These are phyloP conservation scores for Ornithoptera priamus DNA, from an alignment of 2,888 invertebrate genomes.

Conservation along the genomic window DNA sequence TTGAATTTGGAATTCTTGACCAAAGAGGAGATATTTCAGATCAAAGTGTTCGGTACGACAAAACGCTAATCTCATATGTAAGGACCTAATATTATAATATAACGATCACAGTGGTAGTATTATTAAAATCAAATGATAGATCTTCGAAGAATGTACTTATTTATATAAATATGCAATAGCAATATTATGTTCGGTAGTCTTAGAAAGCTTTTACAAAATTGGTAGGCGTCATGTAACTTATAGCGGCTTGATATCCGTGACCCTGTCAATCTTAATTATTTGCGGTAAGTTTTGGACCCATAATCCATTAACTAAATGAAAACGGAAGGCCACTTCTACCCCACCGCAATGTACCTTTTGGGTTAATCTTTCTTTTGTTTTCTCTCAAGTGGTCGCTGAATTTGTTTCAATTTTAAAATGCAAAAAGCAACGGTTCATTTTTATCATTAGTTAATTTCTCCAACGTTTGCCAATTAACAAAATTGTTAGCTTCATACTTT, in stretches of 20 bases:
- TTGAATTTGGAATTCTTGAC: no score
- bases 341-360: conserved; percentile 32
- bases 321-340: conserved; percentile 40
- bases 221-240: not conserved
- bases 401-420: conserved; percentile 26
- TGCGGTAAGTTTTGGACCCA: conserved; percentile 53
- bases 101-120: no score
- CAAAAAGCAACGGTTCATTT: conserved; percentile 24
- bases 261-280: conserved; percentile 64
- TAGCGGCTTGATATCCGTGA: conserved; percentile 46
- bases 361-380: conserved; percentile 41
- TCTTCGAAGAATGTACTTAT: no score
- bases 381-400: conserved; percentile 31
- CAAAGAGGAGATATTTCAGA: no score
- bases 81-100: no score
- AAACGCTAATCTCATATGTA: no score
- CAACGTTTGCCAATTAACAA: conserved; percentile 23
- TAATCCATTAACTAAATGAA: conserved; percentile 63
- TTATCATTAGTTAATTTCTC: conserved; percentile 21
- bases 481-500: conserved; percentile 19
- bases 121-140: no score
- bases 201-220: not conserved
- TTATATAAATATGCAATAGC: not conserved
- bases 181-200: not conserved
- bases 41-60: no score